Evolutionary conservation across 2,113 vertebrate genomes (phyloP).

Genomic region (Pachypanchax playfairii): DNA sequence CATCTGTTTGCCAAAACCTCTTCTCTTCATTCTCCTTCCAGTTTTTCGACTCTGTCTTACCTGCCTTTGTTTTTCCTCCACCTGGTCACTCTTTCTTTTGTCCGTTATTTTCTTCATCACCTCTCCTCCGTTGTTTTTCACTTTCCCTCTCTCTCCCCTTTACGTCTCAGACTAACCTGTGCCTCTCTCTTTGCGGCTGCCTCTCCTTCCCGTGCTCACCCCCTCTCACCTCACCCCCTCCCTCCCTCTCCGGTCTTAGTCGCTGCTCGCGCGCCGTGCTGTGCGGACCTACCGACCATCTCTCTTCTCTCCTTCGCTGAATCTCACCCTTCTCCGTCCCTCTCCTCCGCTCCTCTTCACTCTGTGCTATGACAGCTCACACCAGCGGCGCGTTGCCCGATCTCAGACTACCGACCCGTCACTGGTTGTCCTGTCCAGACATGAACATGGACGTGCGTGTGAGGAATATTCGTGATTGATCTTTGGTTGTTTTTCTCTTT

Average conservation of each 20-base stretch:
- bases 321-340: slow-evolving; percentile 62
- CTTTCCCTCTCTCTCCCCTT: slow-evolving; percentile 9
- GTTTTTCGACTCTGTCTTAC: too few species aligned
- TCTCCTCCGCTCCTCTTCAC: slow-evolving; percentile 58
- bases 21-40: background rate
- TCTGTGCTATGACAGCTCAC: slow-evolving; percentile 76
- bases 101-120: background rate
- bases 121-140: background rate
- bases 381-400: slow-evolving; percentile 68
- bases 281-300: slow-evolving; percentile 71
- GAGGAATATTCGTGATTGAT: slow-evolving; percentile 72
- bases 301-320: slow-evolving; percentile 61
- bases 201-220: slow-evolving; percentile 17
- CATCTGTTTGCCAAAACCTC: too few species aligned
- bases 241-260: slow-evolving; percentile 49
- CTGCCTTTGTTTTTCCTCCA: background rate
- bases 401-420: slow-evolving; percentile 59
- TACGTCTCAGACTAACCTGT: slow-evolving; percentile 20
- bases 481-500: slow-evolving; percentile 22
- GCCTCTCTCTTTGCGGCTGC: slow-evolving; percentile 11
- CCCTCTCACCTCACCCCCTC: slow-evolving; percentile 14
- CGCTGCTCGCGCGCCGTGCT: slow-evolving; percentile 68
- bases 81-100: background rate
- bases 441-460: slow-evolving; percentile 66
- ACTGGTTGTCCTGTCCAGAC: slow-evolving; percentile 63